Conservation (phyloP, 2,113 vertebrate genomes). For the Calidris pugnax region DNA sequence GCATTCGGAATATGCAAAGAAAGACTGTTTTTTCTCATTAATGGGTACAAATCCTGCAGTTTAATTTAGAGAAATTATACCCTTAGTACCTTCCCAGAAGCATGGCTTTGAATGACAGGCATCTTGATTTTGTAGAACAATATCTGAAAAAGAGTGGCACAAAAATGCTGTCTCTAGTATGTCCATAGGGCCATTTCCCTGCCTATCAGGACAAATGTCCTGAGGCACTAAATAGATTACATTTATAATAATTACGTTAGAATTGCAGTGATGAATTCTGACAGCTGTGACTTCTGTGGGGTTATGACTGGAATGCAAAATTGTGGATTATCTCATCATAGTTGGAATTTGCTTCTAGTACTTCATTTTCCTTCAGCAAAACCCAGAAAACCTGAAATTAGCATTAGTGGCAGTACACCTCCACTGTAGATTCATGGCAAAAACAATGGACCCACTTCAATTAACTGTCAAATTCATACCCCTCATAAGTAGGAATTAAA, state of each 20-base stretch:
- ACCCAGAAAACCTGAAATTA: neutral
- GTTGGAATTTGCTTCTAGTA: neutral
- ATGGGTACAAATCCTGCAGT: neutral
- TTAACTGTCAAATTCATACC: neutral
- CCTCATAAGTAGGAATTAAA: neutral
- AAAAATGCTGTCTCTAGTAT: neutral
- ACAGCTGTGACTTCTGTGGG: slow-evolving; percentile 19
- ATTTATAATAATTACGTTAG: slow-evolving; percentile 34
- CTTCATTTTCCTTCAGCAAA: neutral
- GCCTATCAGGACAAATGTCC: neutral
- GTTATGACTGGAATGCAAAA: neutral
- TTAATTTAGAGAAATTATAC: slow-evolving; percentile 26
- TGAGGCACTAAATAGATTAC: neutral
- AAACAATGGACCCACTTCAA: neutral
- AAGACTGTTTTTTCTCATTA: neutral
- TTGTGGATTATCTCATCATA: neutral
- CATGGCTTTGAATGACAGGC: slow-evolving; percentile 15
- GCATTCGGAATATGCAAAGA: neutral
- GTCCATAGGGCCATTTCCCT: slow-evolving; percentile 34
- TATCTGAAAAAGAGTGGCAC: neutral
- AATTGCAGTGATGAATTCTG: slow-evolving; percentile 34
- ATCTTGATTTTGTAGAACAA: slow-evolving; percentile 14
- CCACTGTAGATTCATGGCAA: neutral
- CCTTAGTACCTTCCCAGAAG: neutral
- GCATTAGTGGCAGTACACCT: neutral